Conservation (phyloP, 2,797 vertebrate species). For the Aquila chrysaetos region DNA sequence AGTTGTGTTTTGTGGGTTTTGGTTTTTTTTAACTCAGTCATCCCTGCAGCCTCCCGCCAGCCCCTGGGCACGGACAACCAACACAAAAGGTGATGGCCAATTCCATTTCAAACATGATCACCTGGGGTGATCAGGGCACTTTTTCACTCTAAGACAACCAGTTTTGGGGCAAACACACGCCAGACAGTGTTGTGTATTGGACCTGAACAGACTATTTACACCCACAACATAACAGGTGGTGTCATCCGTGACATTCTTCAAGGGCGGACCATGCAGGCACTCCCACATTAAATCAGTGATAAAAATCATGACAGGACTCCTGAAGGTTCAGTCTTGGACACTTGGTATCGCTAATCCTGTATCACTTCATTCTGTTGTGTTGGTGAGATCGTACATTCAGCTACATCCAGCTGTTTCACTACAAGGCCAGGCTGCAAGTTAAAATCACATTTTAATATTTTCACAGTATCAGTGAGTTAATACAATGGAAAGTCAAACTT, state of each 20-base stretch:
- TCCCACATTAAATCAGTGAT: not conserved
- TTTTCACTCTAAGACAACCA: not conserved
- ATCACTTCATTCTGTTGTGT: not conserved
- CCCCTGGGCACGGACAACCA: not conserved
- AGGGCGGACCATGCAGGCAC: not conserved
- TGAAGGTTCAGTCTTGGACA: not conserved
- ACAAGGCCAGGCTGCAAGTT: not conserved
- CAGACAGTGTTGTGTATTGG: not conserved
- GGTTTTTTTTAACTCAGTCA: accelerated
- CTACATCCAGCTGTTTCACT: not conserved
- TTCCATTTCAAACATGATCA: not conserved
- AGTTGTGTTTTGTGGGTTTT: not conserved
- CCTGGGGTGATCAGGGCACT: not conserved
- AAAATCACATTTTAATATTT: not conserved
- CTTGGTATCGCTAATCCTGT: not conserved
- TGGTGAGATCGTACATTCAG: not conserved
- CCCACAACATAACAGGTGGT: not conserved
- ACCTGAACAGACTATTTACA: not conserved
- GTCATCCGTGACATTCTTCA: not conserved
- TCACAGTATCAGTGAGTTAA: not conserved
- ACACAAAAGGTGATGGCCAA: not conserved
- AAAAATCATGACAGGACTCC: not conserved
- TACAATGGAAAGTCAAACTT: not conserved
- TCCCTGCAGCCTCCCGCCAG: not conserved
- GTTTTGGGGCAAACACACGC: not conserved